Base-by-base conservation (phyloP, 2,888 invertebrate species). In the Megalurothrips usitatus region DNA sequence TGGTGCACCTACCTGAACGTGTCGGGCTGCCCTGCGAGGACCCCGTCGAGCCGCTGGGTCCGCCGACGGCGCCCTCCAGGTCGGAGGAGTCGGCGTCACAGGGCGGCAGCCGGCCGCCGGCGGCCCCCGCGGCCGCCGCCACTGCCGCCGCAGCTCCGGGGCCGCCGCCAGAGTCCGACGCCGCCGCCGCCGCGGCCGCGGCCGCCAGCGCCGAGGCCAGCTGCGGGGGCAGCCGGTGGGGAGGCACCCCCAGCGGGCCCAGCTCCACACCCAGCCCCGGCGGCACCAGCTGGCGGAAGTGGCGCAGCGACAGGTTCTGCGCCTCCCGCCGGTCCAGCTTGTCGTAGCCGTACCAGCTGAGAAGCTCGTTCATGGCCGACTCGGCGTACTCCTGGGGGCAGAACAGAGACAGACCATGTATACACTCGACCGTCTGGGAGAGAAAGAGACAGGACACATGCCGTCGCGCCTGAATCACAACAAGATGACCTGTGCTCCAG, bases 341-440 rank as follows among this genome's bases (percentile, higher is more conserved):
- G 82, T 92, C 93, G 86, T 96, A 96, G 1, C 96, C 96, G 88
- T 96, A 97, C 94, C 96, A 96, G 78, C 96, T 96, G 43, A 96
- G 90, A 82, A 96, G 89, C 87, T 96, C 96, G 86, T 96, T 96
- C 96, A 96, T 96, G 0, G 96, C 95, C 80, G 93, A 94, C 87
- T 96, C 96, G 9, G 96, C 96, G 88, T 94, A 96, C 87, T 96
- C 95, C 96, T 96, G 89, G 6, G 90, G 90, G 83, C 80, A 80
- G 23, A 81, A 9, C 23, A 75, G 23, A 17, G 19, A 58, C 11
- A 43, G 34, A 43, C 34, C 34, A 43, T 43, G 34, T 6, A 43
- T n/a, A n/a, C n/a, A n/a, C n/a, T n/a, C n/a, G n/a, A n/a, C n/a
- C n/a, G n/a, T n/a, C n/a, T n/a, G n/a, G n/a, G n/a, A n/a, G n/a